Evolutionary conservation across 2,797 vertebrate species (phyloP).

Genomic region (Bryconaethiops microstoma): DNA sequence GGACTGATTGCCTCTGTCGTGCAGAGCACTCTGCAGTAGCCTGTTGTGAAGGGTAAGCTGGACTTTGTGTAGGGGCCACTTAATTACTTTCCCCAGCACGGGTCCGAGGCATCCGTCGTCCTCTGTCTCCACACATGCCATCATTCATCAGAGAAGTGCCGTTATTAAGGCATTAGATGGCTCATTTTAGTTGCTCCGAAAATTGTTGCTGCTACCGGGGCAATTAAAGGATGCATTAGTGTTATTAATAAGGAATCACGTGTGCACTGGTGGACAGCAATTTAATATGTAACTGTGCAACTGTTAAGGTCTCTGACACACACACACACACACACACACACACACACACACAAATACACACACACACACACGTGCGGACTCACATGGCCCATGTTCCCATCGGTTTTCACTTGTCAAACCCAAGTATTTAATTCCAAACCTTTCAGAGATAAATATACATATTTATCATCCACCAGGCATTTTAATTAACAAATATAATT

Average conservation of each 20-base stretch:
- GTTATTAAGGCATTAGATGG: slow-evolving; percentile 66
- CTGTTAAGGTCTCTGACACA: slow-evolving; percentile 31
- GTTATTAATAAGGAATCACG: slow-evolving; percentile 64
- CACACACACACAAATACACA: slow-evolving; percentile 8
- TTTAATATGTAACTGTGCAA: slow-evolving; percentile 56
- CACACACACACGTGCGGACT: background rate
- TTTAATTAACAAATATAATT: slow-evolving; percentile 82
- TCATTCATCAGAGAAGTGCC: slow-evolving; percentile 63
- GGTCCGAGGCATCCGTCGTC: slow-evolving; percentile 57
- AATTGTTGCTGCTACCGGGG: slow-evolving; percentile 54
- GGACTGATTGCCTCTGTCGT: slow-evolving; percentile 53
- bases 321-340: slow-evolving; percentile 1
- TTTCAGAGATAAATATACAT: slow-evolving; percentile 82
- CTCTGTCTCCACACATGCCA: slow-evolving; percentile 52
- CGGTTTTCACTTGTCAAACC: slow-evolving; percentile 51
- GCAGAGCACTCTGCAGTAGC: slow-evolving; percentile 42
- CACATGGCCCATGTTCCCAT: slow-evolving; percentile 25
- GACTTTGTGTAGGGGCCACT: slow-evolving; percentile 50
- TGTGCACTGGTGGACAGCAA: slow-evolving; percentile 53
- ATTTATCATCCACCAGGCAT: slow-evolving; percentile 77
- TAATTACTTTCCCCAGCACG: slow-evolving; percentile 52
- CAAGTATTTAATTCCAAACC: slow-evolving; percentile 81
- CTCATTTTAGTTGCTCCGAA: slow-evolving; percentile 55
- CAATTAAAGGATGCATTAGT: slow-evolving; percentile 68
- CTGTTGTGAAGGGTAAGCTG: slow-evolving; percentile 52